A percentile compares a stretch with the other conserved stretches of the same genome.
Conservation (phyloP, 2,888 invertebrate species). For the Falcaria lacertinaria region DNA sequence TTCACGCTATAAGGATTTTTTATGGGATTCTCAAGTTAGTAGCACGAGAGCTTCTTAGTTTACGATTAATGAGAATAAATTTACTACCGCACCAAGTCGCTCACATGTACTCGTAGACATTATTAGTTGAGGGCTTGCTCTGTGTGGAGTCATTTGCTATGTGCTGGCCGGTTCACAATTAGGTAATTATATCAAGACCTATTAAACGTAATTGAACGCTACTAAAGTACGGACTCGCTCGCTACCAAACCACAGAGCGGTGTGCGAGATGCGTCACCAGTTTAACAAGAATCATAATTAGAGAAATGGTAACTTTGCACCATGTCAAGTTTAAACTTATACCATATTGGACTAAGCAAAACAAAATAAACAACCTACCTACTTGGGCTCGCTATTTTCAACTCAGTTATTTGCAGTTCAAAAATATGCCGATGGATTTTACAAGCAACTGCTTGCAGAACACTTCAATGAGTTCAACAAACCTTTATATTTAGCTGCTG, state of each 20-base stretch:
- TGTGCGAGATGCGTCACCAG: slow-evolving; percentile 42
- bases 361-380: too few species aligned
- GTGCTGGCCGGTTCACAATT: slow-evolving; percentile 52
- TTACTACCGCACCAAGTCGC: neutral
- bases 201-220: slow-evolving; percentile 76
- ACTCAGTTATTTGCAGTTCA: too few species aligned
- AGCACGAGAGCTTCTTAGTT: too few species aligned
- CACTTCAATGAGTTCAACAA: slow-evolving; percentile 45
- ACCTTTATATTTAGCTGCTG: slow-evolving; percentile 43
- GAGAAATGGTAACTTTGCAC: too few species aligned
- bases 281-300: too few species aligned
- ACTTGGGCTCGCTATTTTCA: too few species aligned
- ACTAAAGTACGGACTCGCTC: slow-evolving; percentile 42
- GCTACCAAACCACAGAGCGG: slow-evolving; percentile 19
- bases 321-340: too few species aligned
- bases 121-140: slow-evolving; percentile 12
- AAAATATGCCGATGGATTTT: slow-evolving; percentile 22
- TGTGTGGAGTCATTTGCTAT: slow-evolving; percentile 15
- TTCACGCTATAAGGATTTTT: too few species aligned
- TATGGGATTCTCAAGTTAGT: too few species aligned
- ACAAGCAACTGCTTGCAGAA: slow-evolving; percentile 31
- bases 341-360: too few species aligned
- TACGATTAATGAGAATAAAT: too few species aligned
- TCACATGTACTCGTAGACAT: neutral
- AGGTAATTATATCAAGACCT: slow-evolving; percentile 70